phyloP scores from a whole-genome alignment of 2,888 invertebrate species.

The Aspidiotus destructor region DNA sequence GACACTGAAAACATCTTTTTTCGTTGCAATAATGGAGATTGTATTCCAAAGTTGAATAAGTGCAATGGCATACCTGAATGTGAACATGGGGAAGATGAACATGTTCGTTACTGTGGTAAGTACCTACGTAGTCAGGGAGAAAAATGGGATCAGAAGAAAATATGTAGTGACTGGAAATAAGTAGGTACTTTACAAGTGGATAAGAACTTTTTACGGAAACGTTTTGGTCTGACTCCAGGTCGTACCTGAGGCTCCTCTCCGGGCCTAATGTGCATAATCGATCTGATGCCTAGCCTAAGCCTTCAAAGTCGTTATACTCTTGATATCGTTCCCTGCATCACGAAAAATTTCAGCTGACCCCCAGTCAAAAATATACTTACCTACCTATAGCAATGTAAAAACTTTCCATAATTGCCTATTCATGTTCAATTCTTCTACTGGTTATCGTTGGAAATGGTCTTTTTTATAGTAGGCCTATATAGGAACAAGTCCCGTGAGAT shows the following conservation, averaged over 20 bases:
- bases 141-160: background rate
- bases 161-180: background rate
- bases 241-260: background rate
- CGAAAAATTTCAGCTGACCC: too few species aligned
- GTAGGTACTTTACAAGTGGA: background rate
- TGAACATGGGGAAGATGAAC: slow-evolving; percentile 50
- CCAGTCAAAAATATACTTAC: too few species aligned
- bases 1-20: slow-evolving; percentile 39
- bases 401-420: too few species aligned
- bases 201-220: background rate
- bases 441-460: too few species aligned
- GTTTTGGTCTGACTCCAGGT: background rate
- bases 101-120: slow-evolving; percentile 48
- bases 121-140: background rate
- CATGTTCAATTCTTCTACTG: too few species aligned
- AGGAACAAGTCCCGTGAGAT: too few species aligned
- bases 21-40: slow-evolving; percentile 51
- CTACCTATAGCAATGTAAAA: too few species aligned
- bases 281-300: background rate
- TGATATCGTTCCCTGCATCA: too few species aligned
- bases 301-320: too few species aligned
- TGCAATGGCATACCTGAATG: slow-evolving; percentile 54
- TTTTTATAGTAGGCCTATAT: too few species aligned
- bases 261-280: background rate
- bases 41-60: slow-evolving; percentile 50